phyloP scores from a whole-genome alignment of 2,797 vertebrate species.

The Scolopax bukidnonensis region DNA sequence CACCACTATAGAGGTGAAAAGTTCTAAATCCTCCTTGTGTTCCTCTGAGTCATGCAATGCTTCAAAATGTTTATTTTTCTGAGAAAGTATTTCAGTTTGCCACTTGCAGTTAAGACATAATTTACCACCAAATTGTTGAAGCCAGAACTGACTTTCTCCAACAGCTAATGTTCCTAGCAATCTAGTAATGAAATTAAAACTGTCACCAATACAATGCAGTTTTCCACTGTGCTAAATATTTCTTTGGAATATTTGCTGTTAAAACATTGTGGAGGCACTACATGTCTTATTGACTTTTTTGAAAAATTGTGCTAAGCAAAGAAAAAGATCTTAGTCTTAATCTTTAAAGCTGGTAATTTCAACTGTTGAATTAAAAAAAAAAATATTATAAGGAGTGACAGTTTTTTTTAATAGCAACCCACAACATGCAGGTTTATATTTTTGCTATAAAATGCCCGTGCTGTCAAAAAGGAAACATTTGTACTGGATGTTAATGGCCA shows the following conservation, averaged over 20 bases:
- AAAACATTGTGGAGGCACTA: neutral
- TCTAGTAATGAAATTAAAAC: neutral
- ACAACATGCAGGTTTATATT: neutral
- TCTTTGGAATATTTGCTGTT: neutral
- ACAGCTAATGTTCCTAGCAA: neutral
- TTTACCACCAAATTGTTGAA: neutral
- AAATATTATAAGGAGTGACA: neutral
- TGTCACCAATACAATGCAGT: neutral
- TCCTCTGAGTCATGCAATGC: neutral
- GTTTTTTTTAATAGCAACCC: neutral
- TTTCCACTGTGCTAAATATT: neutral
- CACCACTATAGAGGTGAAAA: neutral
- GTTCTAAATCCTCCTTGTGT: neutral
- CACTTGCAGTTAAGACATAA: neutral
- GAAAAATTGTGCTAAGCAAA: neutral
- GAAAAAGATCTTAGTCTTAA: neutral
- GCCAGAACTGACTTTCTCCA: neutral
- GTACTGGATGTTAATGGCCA: neutral
- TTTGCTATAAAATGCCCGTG: neutral
- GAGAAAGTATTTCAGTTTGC: constrained; percentile 18
- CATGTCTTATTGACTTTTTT: neutral
- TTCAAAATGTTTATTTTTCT: constrained; percentile 4
- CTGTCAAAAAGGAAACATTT: neutral
- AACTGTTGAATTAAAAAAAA: neutral
- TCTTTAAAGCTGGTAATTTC: neutral